phyloP scores from a whole-genome alignment of 2,888 invertebrate species.

The Ectemnius lituratus region DNA sequence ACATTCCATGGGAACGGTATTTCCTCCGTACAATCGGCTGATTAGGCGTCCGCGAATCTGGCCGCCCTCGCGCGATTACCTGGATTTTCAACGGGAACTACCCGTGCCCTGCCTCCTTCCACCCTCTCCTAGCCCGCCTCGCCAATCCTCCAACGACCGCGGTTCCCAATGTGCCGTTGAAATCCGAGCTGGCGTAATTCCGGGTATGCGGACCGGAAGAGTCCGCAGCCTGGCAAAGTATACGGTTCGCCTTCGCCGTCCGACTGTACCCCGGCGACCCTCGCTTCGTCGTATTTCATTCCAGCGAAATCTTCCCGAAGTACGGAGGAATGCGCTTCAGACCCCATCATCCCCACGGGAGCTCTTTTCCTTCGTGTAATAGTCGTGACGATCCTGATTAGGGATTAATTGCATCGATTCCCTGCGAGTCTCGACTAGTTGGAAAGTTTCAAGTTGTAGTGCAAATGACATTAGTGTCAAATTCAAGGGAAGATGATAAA shows the following conservation, averaged over 20 bases:
- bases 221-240: slow-evolving; percentile 5
- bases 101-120: too few species aligned
- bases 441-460: too few species aligned
- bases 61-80: slow-evolving; percentile 55
- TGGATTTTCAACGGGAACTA: slow-evolving; percentile 47
- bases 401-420: too few species aligned
- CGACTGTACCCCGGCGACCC: slow-evolving; percentile 8
- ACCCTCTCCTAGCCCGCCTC: too few species aligned
- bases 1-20: slow-evolving; percentile 77
- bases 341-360: too few species aligned
- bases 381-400: too few species aligned
- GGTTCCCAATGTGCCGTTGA: slow-evolving; percentile 32
- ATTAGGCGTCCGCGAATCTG: slow-evolving; percentile 62
- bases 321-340: too few species aligned
- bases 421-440: too few species aligned
- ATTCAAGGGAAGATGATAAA: background rate
- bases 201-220: slow-evolving; percentile 10
- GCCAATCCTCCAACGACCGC: slow-evolving; percentile 11
- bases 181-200: slow-evolving; percentile 27
- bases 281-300: slow-evolving; percentile 2
- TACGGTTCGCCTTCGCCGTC: slow-evolving; percentile 3
- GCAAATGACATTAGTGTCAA: too few species aligned
- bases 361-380: too few species aligned
- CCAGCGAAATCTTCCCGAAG: too few species aligned
- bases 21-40: slow-evolving; percentile 69